Base-by-base conservation (phyloP, 1,140 invertebrate genomes). In the Drosophila leontia region DNA sequence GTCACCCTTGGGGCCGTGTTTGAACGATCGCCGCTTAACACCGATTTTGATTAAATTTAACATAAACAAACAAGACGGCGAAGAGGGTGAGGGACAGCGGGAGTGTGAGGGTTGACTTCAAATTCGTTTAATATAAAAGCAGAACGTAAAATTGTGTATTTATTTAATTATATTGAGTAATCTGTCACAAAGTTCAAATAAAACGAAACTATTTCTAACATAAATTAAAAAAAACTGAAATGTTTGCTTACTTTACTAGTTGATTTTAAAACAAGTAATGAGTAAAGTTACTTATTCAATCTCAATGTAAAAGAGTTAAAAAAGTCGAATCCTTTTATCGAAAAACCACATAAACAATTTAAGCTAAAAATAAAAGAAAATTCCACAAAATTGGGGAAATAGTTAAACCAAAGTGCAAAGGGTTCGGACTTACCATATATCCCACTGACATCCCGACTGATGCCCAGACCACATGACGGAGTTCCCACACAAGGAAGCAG, bases 31-130 rank as follows among this genome's bases (percentile, higher is more conserved):
- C 60, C 74, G 76, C 80, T 83, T 78, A 87, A 80, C 74, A 75
- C 71, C 63, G 77, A 84, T 83, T 88, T 84, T 84, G 65, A 87
- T 84, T 88, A 84, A 88, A 84, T 78, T 84, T 53, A 69, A 62
- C 68, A 83, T 62, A 71, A 86, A 75, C 80, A 80, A 45, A 60
- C 55, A 65, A 34, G n/a, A n/a, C 19, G 17, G 59, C 8, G 37
- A 53, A 3, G 53, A 9, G 19, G 12, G 44, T 15, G 44, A 32
- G 44, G 8, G 47, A n/a, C 3, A 55, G 0, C 15, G 5, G 9
- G 15, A 12, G 17, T 9, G 51, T 39, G 19, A 23, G 35, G 19
- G 19, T 26, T 26, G 19, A 23, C 34, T 39, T 23, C 0, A 37
- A 39, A 39, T 56, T 55, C 34, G 17, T 23, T 23, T 15, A 6